Conservation (phyloP, 1,140 invertebrate genomes). For the Drosophila takahashii region DNA sequence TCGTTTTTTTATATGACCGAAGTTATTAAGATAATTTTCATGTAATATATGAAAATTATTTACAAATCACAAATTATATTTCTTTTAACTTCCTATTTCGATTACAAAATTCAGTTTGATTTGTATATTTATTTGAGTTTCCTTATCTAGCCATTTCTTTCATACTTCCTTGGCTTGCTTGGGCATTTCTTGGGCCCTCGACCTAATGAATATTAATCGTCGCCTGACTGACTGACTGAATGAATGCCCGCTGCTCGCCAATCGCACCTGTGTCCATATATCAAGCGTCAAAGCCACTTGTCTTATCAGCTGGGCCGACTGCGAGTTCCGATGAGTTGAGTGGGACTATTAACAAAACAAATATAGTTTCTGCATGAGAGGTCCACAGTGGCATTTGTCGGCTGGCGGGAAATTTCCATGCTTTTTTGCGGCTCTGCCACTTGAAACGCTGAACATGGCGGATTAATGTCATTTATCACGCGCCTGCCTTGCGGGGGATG, state of each 20-base stretch:
- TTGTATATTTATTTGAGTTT: neutral
- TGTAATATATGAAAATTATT: neutral
- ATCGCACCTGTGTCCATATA: slow-evolving; percentile 61
- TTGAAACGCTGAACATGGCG: slow-evolving; percentile 76
- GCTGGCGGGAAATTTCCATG: slow-evolving; percentile 23
- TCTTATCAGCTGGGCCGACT: slow-evolving; percentile 72
- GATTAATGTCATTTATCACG: slow-evolving; percentile 83
- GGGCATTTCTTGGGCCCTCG: neutral
- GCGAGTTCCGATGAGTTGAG: slow-evolving; percentile 55
- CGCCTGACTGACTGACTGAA: slow-evolving; percentile 51
- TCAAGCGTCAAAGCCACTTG: slow-evolving; percentile 78
- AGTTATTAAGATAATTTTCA: too few relatives aligned
- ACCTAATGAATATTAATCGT: slow-evolving; percentile 63
- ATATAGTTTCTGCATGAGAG: slow-evolving; percentile 74
- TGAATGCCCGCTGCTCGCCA: slow-evolving; percentile 25
- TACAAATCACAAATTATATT: neutral
- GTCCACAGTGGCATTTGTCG: slow-evolving; percentile 35
- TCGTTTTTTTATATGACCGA: too few relatives aligned
- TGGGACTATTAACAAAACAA: slow-evolving; percentile 79
- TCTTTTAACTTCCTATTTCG: too few relatives aligned
- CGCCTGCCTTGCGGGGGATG: slow-evolving; percentile 28
- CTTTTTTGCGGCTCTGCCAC: slow-evolving; percentile 50
- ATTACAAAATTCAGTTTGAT: neutral
- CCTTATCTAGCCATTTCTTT: too few relatives aligned
- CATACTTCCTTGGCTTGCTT: neutral